Base-by-base conservation (phyloP, 2,888 invertebrate genomes). In the Drosophila crucigera region DNA sequence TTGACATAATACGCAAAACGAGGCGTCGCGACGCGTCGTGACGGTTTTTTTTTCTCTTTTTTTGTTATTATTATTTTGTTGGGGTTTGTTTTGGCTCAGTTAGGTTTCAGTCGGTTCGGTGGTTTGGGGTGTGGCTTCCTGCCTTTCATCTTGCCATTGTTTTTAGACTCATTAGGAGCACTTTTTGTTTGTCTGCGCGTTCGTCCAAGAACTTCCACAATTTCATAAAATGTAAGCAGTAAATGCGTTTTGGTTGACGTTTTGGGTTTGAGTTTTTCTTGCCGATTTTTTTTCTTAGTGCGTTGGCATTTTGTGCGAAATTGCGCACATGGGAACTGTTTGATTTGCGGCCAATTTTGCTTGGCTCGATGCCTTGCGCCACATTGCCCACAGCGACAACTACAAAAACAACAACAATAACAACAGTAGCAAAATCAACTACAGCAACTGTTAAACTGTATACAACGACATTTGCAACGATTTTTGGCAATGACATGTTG, bases 251-350 rank as follows among this genome's bases (percentile, higher is more conserved):
- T 55, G 56, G 55, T 52, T 71, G 22, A 53, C 35, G 43, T 72
- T 73, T 66, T 39, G 50, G 50, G 61, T 16, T 55, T 55, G 53
- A 37, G 49, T 22, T 74, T 89, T 80, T 76, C 73, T 60, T 60
- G 68, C 64, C 69, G 25, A 7, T 25, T 28, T 30, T 19, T 19
- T 28, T 25, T 39, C 47, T 78, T 83, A 6, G 83, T 80, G 80
- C 81, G 85, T 83, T 79, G 86, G 80, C 77, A 84, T 80, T 84
- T 84, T 77, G 68, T 39, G 58, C 69, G 70, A 63, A 89, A 89
- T 84, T 84, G 83, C 72, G 89, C 89, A 84, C 90, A 90, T 89
- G 89, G 90, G 89, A 89, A 90, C 89, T 87, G 90, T 87, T 89
- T 90, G 89, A 89, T 89, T 88, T 86, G 83, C 76, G 84, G 86